Evolutionary conservation across 2,888 invertebrate genomes (phyloP).

Genomic region (Crepidodera aurea): DNA sequence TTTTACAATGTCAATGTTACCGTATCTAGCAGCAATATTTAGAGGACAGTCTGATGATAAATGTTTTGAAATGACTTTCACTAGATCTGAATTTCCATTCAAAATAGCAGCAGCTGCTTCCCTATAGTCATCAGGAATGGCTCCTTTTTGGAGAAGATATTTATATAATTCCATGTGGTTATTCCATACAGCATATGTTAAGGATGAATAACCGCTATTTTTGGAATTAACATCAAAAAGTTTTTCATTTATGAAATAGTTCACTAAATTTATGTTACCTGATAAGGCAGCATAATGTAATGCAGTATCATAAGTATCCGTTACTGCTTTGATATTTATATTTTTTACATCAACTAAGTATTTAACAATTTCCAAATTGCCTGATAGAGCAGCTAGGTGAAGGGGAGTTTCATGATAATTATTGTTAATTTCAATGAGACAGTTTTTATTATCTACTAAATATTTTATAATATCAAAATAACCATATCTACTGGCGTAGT

Average conservation of each 20-base stretch:
- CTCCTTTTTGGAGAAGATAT: neutral
- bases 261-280: neutral
- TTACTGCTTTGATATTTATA: neutral
- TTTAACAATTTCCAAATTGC: neutral
- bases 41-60: neutral
- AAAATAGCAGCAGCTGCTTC: neutral
- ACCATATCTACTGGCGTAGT: neutral
- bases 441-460: neutral
- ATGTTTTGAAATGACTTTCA: neutral
- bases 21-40: neutral
- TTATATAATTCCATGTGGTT: neutral
- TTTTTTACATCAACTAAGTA: constrained; percentile 2
- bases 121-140: neutral
- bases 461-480: neutral
- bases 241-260: neutral
- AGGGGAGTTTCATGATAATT: neutral
- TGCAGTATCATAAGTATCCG: neutral
- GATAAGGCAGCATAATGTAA: constrained; percentile 1
- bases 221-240: neutral
- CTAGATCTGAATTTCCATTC: neutral
- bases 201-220: neutral
- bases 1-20: neutral
- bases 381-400: neutral
- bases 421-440: neutral
- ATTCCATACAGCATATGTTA: neutral